Evolutionary conservation across 2,113 vertebrate genomes (phyloP).

Genomic region (Hydrochoerus hydrochaeris): DNA sequence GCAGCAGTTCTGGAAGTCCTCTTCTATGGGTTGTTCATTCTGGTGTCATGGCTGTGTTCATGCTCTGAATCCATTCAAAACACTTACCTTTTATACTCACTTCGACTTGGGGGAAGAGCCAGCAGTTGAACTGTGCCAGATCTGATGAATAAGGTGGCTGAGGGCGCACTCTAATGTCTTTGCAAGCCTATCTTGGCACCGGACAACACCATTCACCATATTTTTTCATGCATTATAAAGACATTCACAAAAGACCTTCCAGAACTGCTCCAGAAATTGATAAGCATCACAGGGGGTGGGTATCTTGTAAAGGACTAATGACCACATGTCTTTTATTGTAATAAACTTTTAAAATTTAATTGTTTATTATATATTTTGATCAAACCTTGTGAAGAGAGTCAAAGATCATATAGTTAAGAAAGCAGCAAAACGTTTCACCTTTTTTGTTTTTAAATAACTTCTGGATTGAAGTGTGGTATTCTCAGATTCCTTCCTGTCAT

Average conservation of each 20-base stretch:
- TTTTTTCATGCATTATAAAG: background rate
- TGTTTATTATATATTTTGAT: background rate
- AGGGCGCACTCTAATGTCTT: background rate
- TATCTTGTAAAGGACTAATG: background rate
- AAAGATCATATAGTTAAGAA: background rate
- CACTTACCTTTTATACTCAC: background rate
- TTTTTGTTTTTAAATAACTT: background rate
- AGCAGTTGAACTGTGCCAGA: background rate
- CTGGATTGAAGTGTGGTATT: background rate
- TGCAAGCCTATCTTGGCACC: background rate
- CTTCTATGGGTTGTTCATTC: background rate
- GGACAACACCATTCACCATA: background rate
- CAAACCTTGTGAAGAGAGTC: background rate
- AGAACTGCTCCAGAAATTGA: background rate
- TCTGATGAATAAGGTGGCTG: background rate
- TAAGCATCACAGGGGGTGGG: background rate
- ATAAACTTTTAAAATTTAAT: background rate
- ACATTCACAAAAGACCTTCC: background rate
- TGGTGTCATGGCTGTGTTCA: background rate
- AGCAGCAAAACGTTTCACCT: background rate
- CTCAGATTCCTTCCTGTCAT: background rate
- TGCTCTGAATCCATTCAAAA: background rate
- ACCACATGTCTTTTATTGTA: background rate
- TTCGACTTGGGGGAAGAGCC: background rate
- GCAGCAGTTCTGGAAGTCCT: background rate